phyloP scores from a whole-genome alignment of 2,797 vertebrate species.

The Acipenser transmontanus region DNA sequence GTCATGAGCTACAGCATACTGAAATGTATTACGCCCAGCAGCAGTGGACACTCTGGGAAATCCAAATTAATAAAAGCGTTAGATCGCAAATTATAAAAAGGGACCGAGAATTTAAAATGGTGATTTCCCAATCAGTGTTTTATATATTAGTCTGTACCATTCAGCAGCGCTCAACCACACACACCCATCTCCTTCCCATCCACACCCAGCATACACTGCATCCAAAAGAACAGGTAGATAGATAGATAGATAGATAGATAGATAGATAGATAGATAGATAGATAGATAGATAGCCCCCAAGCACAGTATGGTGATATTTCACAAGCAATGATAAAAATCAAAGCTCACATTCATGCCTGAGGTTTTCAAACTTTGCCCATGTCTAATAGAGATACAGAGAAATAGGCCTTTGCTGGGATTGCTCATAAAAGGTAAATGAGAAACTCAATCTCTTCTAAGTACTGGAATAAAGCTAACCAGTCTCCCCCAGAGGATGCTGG shows the following conservation, averaged over 20 bases:
- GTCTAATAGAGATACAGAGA: neutral
- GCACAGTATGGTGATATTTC: neutral
- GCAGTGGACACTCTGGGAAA: no score
- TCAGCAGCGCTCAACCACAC: no score
- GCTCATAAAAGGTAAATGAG: conserved; percentile 1
- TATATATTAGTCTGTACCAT: no score
- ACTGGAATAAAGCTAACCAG: neutral
- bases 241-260: neutral
- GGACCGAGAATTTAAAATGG: no score
- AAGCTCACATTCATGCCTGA: conserved; percentile 2
- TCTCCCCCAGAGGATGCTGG: neutral
- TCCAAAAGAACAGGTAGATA: neutral
- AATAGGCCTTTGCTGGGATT: neutral
- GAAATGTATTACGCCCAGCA: no score
- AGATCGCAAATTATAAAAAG: no score
- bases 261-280: neutral
- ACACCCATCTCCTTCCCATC: no score
- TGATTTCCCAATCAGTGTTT: no score
- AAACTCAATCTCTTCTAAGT: conserved; percentile 4
- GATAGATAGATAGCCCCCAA: neutral
- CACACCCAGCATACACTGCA: no score
- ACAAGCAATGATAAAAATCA: neutral
- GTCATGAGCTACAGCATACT: no score
- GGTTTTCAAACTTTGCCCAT: neutral
- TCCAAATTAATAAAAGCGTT: no score